Conservation (phyloP, 2,113 vertebrate species). For the Alexandromys fortis region DNA sequence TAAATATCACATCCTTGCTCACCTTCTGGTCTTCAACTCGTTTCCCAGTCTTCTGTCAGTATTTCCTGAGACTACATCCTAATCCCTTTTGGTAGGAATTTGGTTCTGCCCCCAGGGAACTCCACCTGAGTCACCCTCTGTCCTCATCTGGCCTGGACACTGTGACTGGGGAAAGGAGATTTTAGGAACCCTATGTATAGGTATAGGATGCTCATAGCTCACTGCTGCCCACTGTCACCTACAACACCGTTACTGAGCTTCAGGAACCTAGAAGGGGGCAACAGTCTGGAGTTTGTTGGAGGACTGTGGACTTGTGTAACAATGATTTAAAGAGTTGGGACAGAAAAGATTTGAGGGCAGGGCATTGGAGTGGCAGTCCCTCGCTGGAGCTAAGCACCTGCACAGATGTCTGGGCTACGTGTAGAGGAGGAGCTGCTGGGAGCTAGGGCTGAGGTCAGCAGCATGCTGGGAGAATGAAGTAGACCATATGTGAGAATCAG, state of each 20-base stretch:
- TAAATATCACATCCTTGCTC: background rate
- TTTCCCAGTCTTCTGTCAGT: background rate
- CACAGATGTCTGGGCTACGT: background rate
- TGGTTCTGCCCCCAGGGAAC: background rate
- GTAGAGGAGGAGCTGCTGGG: background rate
- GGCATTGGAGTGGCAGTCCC: rapidly evolving
- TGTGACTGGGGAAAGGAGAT: background rate
- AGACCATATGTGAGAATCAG: background rate
- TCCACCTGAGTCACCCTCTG: background rate
- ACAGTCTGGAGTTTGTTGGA: background rate
- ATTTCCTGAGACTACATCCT: background rate
- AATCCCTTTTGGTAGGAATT: background rate
- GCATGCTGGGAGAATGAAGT: background rate
- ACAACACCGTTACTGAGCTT: background rate
- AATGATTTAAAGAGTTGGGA: background rate
- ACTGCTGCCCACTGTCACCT: background rate
- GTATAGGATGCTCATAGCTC: too few species aligned
- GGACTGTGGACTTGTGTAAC: background rate
- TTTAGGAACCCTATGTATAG: background rate
- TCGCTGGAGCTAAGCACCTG: background rate
- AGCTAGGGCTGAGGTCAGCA: background rate
- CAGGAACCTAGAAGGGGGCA: background rate
- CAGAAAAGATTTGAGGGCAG: background rate
- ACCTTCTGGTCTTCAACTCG: background rate
- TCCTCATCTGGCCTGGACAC: background rate